These are phyloP conservation scores for Diprion similis DNA, from an alignment of 1,140 invertebrate species.

Conservation along the genomic window DNA sequence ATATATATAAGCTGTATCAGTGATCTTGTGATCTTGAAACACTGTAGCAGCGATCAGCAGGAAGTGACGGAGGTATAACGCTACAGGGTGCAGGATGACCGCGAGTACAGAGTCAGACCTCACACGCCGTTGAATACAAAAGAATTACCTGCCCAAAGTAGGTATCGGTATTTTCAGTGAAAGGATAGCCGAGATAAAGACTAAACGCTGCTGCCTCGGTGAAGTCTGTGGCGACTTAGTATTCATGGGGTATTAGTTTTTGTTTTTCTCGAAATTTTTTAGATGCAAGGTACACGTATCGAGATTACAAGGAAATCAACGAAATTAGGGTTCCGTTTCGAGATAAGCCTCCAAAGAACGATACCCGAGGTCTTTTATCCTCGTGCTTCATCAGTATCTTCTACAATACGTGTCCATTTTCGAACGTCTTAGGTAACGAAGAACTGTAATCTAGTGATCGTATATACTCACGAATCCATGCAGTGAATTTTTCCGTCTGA, in stretches of 20 bases:
- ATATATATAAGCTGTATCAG: no score
- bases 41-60: background rate
- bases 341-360: background rate
- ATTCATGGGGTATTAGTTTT: background rate
- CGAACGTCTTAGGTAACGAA: no score
- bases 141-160: background rate
- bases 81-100: background rate
- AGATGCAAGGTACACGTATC: background rate
- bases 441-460: no score
- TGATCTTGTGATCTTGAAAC: no score
- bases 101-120: background rate
- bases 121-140: background rate
- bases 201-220: slow-evolving; percentile 3
- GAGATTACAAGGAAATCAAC: background rate
- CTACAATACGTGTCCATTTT: no score
- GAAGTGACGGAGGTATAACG: background rate
- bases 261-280: background rate
- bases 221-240: background rate
- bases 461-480: no score
- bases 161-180: background rate
- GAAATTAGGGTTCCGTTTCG: slow-evolving; percentile 6
- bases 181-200: slow-evolving; percentile 1
- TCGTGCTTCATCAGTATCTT: no score
- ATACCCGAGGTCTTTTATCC: background rate
- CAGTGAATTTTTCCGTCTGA: no score